Conservation (phyloP, 2,888 invertebrate genomes). For the Erpobdella octoculata region DNA sequence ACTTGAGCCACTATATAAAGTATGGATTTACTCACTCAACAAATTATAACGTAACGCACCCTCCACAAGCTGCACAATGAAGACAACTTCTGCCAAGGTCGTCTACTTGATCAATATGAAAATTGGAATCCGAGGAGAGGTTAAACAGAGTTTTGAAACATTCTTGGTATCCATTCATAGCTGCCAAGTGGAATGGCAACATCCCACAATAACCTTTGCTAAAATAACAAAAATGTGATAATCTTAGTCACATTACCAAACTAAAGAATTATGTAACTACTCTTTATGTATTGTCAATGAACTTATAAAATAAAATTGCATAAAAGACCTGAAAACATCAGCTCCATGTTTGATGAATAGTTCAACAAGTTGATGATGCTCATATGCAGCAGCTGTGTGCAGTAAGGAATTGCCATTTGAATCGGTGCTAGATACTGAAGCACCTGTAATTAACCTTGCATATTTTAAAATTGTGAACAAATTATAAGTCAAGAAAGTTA, state of each 20-base stretch:
- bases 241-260: too few species aligned
- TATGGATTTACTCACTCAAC: too few species aligned
- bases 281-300: too few species aligned
- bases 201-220: constrained; percentile 53
- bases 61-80: constrained; percentile 61
- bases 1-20: too few species aligned
- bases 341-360: constrained; percentile 56
- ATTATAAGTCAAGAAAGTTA: not conserved
- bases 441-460: constrained; percentile 48
- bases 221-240: constrained; percentile 9
- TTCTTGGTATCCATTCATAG: constrained; percentile 60
- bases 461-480: not conserved
- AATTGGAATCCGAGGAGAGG: constrained; percentile 38
- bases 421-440: constrained; percentile 58
- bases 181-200: constrained; percentile 61
- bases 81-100: constrained; percentile 59
- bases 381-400: constrained; percentile 62
- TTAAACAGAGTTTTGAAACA: constrained; percentile 55
- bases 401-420: constrained; percentile 60
- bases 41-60: too few species aligned
- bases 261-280: too few species aligned
- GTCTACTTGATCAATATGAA: constrained; percentile 59
- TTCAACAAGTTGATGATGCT: constrained; percentile 58
- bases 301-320: not conserved
- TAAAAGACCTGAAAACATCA: constrained; percentile 52